These are phyloP conservation scores for Silurus aristotelis DNA, from an alignment of 2,797 vertebrate genomes.

Conservation along the genomic window DNA sequence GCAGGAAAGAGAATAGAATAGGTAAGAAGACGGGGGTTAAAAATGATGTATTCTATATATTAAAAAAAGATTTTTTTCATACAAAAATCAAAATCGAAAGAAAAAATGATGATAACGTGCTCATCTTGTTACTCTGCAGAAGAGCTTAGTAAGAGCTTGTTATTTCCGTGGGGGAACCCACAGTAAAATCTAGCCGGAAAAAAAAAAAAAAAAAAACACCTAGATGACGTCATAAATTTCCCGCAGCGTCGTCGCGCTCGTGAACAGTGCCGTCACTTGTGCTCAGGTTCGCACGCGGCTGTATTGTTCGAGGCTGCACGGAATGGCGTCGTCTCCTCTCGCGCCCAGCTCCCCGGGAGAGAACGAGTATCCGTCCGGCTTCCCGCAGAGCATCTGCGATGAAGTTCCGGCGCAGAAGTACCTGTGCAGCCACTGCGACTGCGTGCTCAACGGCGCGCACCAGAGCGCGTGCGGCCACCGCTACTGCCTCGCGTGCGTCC, in stretches of 20 bases:
- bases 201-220: background rate
- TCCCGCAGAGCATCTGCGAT: constrained; percentile 70
- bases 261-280: too few relatives aligned
- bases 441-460: constrained; percentile 72
- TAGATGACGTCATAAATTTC: background rate
- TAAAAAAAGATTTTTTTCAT: background rate
- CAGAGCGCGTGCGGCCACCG: constrained; percentile 72
- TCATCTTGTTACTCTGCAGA: too few relatives aligned
- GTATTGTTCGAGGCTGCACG: too few relatives aligned
- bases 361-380: constrained; percentile 79
- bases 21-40: too few relatives aligned
- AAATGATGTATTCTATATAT: too few relatives aligned
- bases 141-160: background rate
- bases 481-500: constrained; percentile 73
- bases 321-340: background rate
- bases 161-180: constrained; percentile 10
- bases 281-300: too few relatives aligned
- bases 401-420: constrained; percentile 68
- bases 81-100: background rate
- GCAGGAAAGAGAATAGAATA: too few relatives aligned
- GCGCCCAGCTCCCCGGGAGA: constrained; percentile 67
- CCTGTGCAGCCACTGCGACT: constrained; percentile 74
- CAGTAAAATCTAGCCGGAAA: constrained; percentile 1
- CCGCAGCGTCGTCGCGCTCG: background rate
- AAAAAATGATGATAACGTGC: background rate